Percentiles rank a stretch among this genome's conserved stretches.
Conservation (phyloP, 2,113 vertebrate genomes). For the Smithornis capensis region DNA sequence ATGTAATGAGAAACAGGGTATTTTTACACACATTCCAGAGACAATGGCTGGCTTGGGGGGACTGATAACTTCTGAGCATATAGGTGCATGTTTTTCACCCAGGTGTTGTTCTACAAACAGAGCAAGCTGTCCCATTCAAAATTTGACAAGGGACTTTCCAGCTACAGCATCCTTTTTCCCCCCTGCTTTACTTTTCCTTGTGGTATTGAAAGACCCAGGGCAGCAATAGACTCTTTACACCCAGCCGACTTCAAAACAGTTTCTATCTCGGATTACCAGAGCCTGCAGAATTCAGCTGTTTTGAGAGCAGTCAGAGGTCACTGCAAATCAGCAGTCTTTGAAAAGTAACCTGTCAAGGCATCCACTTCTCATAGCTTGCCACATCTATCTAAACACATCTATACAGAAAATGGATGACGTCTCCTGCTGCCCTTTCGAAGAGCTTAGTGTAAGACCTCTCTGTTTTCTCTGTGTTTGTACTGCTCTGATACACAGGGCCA, state of each 20-base stretch:
- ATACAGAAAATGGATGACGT: constrained; percentile 48
- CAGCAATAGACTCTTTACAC: constrained; percentile 44
- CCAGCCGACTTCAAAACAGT: constrained; percentile 56
- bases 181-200: background rate
- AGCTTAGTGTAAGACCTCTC: constrained; percentile 43
- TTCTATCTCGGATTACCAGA: constrained; percentile 41
- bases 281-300: constrained; percentile 60
- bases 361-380: constrained; percentile 68
- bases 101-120: background rate
- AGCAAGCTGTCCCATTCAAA: background rate
- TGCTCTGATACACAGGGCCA: constrained; percentile 37
- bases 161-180: background rate
- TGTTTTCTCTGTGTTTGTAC: constrained; percentile 63
- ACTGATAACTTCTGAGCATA: background rate
- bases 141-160: background rate
- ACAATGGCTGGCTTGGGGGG: background rate
- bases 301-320: constrained; percentile 64
- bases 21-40: background rate
- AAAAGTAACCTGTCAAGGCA: constrained; percentile 61
- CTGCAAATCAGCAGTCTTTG: constrained; percentile 66
- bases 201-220: constrained; percentile 5
- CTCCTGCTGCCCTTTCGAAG: constrained; percentile 65
- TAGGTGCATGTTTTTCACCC: background rate
- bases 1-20: background rate
- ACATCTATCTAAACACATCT: constrained; percentile 63